A percentile compares a stretch with the other conserved stretches of the same genome.
Conservation (phyloP, 2,113 vertebrate genomes). For the Hydrochoerus hydrochaeris region DNA sequence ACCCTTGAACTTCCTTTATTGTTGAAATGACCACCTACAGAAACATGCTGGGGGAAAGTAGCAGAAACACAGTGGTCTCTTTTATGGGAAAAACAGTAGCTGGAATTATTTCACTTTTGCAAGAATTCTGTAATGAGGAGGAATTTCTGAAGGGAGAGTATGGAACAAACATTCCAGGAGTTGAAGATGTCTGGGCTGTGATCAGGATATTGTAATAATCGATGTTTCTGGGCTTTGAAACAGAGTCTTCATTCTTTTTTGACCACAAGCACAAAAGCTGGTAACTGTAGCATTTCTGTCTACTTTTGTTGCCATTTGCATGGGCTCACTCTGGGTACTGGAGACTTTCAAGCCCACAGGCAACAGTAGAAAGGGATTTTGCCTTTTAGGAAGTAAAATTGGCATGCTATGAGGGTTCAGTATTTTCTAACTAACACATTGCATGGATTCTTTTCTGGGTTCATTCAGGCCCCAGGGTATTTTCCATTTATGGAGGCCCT, state of each 20-base stretch:
- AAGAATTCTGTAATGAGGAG: conserved; percentile 80
- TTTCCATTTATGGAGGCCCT: conserved; percentile 50
- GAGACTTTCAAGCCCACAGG: conserved; percentile 53
- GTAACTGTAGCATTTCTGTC: conserved; percentile 73
- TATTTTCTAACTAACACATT: conserved; percentile 17
- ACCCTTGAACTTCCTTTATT: conserved; percentile 89
- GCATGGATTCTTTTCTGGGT: neutral
- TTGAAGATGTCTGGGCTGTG: conserved; percentile 73
- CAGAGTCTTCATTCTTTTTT: conserved; percentile 84
- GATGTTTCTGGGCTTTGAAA: conserved; percentile 72
- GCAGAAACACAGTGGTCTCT: conserved; percentile 83
- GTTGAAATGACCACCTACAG: conserved; percentile 86
- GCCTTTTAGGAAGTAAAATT: conserved; percentile 47
- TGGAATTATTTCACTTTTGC: conserved; percentile 78
- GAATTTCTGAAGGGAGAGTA: conserved; percentile 75
- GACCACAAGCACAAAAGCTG: conserved; percentile 63
- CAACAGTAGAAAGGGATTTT: conserved; percentile 24
- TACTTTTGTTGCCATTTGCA: conserved; percentile 57
- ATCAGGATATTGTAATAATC: conserved; percentile 78
- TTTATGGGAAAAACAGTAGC: conserved; percentile 83
- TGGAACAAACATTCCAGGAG: conserved; percentile 81
- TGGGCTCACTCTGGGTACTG: conserved; percentile 53
- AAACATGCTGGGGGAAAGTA: conserved; percentile 71
- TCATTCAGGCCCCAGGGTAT: neutral
- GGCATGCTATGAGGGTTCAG: neutral